Percentiles rank a stretch among this genome's conserved stretches.
Evolutionary conservation across 2,797 vertebrate genomes (phyloP).

Genomic region (Molossus alvarezi): DNA sequence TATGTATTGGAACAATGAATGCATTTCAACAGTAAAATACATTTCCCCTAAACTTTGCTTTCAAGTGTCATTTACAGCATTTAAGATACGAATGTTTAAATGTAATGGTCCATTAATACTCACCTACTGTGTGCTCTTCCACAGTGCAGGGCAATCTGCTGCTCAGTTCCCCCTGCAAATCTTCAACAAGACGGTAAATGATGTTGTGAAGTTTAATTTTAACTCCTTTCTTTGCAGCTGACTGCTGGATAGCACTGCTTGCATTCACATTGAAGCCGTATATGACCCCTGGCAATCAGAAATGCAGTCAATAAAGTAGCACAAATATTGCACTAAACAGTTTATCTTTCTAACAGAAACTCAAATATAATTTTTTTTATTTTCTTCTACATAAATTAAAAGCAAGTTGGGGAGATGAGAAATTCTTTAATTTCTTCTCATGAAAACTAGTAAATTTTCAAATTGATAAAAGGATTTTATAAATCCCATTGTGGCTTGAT

Average conservation of each 20-base stretch:
- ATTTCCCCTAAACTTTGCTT: conserved; percentile 54
- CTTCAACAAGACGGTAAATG: conserved; percentile 96
- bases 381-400: conserved; percentile 55
- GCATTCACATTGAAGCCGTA: conserved; percentile 96
- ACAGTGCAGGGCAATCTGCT: conserved; percentile 89
- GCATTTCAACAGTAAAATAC: neutral
- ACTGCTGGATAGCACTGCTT: conserved; percentile 90
- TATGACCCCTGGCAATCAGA: conserved; percentile 91
- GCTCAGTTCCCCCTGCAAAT: conserved; percentile 94
- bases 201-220: conserved; percentile 93
- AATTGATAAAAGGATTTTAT: conserved; percentile 41
- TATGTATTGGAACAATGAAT: neutral
- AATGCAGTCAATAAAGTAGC: conserved; percentile 25
- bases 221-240: conserved; percentile 92
- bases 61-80: conserved; percentile 13
- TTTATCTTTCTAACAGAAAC: conserved; percentile 56
- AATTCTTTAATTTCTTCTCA: conserved; percentile 56
- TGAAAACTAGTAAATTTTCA: conserved; percentile 63
- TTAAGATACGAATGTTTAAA: neutral
- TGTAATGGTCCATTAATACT: conserved; percentile 61
- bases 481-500: conserved; percentile 38
- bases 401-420: neutral
- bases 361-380: conserved; percentile 46
- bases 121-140: conserved; percentile 92
- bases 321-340: neutral